These are phyloP conservation scores for Sarcophaga peregrina DNA, from an alignment of 1,140 invertebrate genomes.

Conservation along the genomic window DNA sequence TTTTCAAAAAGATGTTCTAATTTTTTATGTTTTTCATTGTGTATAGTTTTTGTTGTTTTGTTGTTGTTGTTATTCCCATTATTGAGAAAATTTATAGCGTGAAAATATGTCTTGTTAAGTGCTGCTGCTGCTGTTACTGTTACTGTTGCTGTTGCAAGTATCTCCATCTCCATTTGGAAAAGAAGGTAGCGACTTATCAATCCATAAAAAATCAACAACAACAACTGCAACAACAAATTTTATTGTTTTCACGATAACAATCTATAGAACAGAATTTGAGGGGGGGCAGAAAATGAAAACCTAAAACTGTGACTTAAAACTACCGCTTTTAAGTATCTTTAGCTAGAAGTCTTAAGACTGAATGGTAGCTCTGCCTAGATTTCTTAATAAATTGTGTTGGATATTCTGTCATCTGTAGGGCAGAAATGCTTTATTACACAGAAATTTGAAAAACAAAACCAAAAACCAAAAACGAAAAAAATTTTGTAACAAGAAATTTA, in stretches of 20 bases:
- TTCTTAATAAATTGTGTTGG: constrained; percentile 14
- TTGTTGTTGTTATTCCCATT: neutral
- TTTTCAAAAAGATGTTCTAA: constrained; percentile 27
- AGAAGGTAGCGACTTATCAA: constrained; percentile 35
- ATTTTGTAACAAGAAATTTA: neutral
- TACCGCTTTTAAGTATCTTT: constrained; percentile 6
- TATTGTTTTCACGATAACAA: constrained; percentile 30
- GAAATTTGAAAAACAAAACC: neutral
- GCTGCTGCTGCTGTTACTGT: neutral
- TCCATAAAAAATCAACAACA: neutral
- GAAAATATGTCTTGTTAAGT: constrained; percentile 38
- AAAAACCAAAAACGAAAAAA: no score
- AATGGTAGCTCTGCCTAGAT: neutral
- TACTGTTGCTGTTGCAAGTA: neutral
- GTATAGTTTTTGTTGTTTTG: neutral
- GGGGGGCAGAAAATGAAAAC: neutral
- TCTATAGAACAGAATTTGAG: neutral
- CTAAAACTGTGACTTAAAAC: neutral
- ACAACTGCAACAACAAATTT: neutral
- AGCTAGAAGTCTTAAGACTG: neutral
- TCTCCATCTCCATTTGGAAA: neutral
- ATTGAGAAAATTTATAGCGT: constrained; percentile 35
- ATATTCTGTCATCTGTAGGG: neutral
- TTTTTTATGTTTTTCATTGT: constrained; percentile 13
- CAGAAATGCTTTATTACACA: constrained; percentile 15